These are phyloP conservation scores for Sipha flava DNA, from an alignment of 1,140 invertebrate genomes.

Conservation along the genomic window DNA sequence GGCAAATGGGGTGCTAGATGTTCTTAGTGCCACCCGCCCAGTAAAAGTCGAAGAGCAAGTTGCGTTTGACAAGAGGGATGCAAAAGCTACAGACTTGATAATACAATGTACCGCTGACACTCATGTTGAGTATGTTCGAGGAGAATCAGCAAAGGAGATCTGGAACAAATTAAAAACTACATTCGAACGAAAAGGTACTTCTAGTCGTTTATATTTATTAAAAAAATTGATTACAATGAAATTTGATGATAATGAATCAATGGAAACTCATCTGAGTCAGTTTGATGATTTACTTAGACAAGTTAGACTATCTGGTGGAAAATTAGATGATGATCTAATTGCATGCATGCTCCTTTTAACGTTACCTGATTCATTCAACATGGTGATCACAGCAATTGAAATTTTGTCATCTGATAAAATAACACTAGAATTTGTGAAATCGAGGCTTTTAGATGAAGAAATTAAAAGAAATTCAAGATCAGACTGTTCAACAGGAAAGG, in stretches of 20 bases:
- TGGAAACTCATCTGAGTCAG: too few species aligned
- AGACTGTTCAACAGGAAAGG: too few species aligned
- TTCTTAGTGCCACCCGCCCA: neutral
- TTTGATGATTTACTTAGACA: too few species aligned
- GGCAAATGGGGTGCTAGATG: neutral
- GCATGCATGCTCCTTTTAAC: too few species aligned
- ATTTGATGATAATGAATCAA: neutral
- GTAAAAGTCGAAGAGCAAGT: neutral
- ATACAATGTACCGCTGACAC: neutral
- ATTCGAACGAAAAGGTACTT: neutral
- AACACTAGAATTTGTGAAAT: too few species aligned
- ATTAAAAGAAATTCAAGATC: too few species aligned
- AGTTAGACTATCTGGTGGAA: too few species aligned
- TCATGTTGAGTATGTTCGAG: neutral
- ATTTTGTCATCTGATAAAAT: too few species aligned
- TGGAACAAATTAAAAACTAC: neutral
- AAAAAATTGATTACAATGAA: slow-evolving; percentile 2
- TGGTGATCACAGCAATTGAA: too few species aligned
- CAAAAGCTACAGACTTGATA: neutral
- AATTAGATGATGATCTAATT: too few species aligned
- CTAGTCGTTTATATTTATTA: neutral
- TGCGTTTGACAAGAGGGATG: neutral
- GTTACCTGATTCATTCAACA: too few species aligned
- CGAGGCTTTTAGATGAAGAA: too few species aligned
- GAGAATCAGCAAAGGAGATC: neutral